These are phyloP conservation scores for Orientallactaga bullata DNA, from an alignment of 2,113 vertebrate species.

Conservation along the genomic window DNA sequence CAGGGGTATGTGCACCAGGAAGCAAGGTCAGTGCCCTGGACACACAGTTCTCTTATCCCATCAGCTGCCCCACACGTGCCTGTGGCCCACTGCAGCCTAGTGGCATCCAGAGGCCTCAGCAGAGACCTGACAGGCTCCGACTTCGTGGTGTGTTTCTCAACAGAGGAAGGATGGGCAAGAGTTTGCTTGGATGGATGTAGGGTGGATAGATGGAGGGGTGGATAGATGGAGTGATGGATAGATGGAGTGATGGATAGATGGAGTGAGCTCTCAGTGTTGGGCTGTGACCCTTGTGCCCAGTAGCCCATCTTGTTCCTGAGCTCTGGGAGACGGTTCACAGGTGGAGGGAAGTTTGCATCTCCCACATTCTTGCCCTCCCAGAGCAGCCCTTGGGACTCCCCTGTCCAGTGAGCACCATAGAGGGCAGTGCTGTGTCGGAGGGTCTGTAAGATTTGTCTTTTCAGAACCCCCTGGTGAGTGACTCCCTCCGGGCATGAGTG, in stretches of 20 bases:
- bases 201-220: too few relatives aligned
- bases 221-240: not conserved
- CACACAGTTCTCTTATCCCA: accelerated
- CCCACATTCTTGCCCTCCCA: accelerated
- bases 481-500: not conserved
- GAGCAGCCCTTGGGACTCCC: not conserved
- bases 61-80: not conserved
- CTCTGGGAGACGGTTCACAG: not conserved
- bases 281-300: accelerated
- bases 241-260: not conserved
- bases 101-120: not conserved
- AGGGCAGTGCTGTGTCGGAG: accelerated
- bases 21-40: accelerated
- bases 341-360: too few relatives aligned
- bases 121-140: accelerated
- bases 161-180: not conserved
- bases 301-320: accelerated
- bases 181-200: not conserved
- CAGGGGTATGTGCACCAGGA: accelerated
- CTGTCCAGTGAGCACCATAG: accelerated
- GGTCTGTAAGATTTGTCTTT: accelerated
- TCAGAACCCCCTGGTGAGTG: accelerated
- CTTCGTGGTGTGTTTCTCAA: not conserved
- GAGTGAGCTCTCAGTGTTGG: too few relatives aligned
- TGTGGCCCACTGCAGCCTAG: not conserved